A percentile compares a stretch with the other conserved stretches of the same genome.
Conservation (phyloP, 2,888 invertebrate genomes). For the Esperia sulphurella region DNA sequence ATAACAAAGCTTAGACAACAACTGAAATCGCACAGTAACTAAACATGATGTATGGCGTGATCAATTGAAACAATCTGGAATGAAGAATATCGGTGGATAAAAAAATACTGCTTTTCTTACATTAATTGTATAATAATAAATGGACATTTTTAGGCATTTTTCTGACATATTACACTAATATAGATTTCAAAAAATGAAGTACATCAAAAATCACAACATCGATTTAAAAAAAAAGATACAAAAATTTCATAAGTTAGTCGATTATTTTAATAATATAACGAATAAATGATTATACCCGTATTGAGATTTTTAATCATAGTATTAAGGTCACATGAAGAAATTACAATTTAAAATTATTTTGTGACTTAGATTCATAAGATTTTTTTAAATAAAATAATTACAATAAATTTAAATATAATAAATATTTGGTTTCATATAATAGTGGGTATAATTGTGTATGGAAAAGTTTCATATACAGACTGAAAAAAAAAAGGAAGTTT, state of each 20-base stretch:
- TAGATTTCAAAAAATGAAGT: slow-evolving; percentile 4
- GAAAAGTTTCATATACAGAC: too few species aligned
- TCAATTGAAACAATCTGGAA: slow-evolving; percentile 27
- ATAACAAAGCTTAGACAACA: neutral
- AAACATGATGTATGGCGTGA: slow-evolving; percentile 14
- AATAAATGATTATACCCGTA: slow-evolving; percentile 40
- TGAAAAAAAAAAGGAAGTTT: too few species aligned
- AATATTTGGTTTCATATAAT: neutral
- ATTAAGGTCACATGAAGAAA: slow-evolving; percentile 12
- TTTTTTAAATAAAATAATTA: neutral
- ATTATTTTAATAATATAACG: slow-evolving; percentile 4
- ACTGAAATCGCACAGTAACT: slow-evolving; percentile 43
- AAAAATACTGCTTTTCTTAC: slow-evolving; percentile 39
- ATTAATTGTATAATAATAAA: slow-evolving; percentile 10
- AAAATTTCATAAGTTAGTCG: slow-evolving; percentile 4
- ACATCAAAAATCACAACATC: slow-evolving; percentile 7
- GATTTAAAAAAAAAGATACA: slow-evolving; percentile 2
- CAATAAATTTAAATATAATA: neutral
- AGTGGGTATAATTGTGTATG: neutral
- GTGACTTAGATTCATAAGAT: slow-evolving; percentile 27
- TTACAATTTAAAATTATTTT: slow-evolving; percentile 17
- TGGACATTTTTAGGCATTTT: slow-evolving; percentile 8
- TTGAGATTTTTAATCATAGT: slow-evolving; percentile 8
- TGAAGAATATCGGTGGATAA: slow-evolving; percentile 46
- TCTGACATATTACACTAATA: neutral